phyloP scores from a whole-genome alignment of 2,113 vertebrate species.

The Notarius quadriscutis region DNA sequence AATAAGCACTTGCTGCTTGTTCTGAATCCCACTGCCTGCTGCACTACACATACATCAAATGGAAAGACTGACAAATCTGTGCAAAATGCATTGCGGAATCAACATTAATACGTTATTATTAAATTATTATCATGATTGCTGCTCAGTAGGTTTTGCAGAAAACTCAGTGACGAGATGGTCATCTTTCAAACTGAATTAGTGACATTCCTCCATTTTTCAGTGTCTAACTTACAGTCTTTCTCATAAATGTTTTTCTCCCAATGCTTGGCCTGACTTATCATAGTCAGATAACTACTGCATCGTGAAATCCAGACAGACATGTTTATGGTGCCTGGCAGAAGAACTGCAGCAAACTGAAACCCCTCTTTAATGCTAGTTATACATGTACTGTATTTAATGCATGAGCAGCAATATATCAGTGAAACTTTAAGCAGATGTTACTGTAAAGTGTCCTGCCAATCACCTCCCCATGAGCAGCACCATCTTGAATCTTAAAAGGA shows the following conservation, averaged over 20 bases:
- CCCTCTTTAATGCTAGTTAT: neutral
- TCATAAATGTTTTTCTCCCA: no score
- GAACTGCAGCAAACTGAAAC: neutral
- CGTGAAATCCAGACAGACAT: slow-evolving; percentile 3
- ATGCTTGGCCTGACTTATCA: neutral
- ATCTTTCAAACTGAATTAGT: neutral
- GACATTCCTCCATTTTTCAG: neutral
- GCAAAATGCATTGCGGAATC: neutral
- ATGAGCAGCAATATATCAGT: neutral
- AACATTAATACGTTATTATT: neutral
- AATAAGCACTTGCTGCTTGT: neutral
- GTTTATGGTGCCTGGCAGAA: slow-evolving; percentile 2
- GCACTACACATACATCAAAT: neutral
- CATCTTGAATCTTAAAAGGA: neutral
- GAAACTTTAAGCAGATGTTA: slow-evolving; percentile 11
- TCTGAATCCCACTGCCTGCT: neutral
- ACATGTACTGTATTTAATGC: slow-evolving; percentile 2
- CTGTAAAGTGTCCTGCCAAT: neutral
- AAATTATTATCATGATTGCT: no score
- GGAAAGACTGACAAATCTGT: neutral
- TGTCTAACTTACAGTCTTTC: neutral
- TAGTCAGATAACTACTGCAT: neutral
- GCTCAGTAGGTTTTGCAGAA: no score
- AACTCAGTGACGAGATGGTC: no score
- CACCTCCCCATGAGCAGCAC: neutral